Base-by-base conservation (phyloP, 2,797 vertebrate species). In the Anguilla anguilla region DNA sequence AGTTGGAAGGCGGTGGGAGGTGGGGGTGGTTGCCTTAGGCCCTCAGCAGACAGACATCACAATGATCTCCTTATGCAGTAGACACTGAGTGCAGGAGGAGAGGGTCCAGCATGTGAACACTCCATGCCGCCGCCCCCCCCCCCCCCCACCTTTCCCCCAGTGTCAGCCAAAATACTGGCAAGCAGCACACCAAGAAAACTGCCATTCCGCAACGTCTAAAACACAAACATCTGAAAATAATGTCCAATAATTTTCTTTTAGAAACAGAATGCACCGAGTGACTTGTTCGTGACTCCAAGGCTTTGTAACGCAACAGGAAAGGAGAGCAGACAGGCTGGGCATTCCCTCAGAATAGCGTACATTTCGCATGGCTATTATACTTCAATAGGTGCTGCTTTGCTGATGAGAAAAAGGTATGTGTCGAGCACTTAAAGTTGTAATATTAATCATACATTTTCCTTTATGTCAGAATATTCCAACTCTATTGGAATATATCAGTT, bases 11-110 rank as follows among this genome's bases (percentile, higher is more conserved):
- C 9, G 69, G n/a, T 9, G 69, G 11, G 55, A 13, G 57, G 64
- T 3, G 64, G 64, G 2, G 64, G 64, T n/a, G 64, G 64, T 15
- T 11, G 31, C 28, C 31, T 74, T 17, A 19, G 74, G 74, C 74
- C 15, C 35, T 43, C 74, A 22, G 74, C 15, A 19, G 31, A 77
- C 74, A 77, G 74, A 77, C 39, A 43, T 77, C 74, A 77, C 74
- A 77, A 77, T 39, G 74, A 43, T 43, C 74, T 77, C 74, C 74
- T 77, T 77, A 77, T 77, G 39, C 35, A 17, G 74, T 17, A 43
- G 74, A 35, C 35, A n/a, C 31, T 43, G 39, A 77, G 74, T n/a
- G 1, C 35, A 11, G 74, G 74, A 35, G 39, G 74, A 43, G 3
- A 43, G 74, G 35, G 39, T 28, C 28, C 31, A 28, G 1, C 10